Evolutionary conservation across 2,797 vertebrate species (phyloP).

Genomic region (Steatocranus sp.): DNA sequence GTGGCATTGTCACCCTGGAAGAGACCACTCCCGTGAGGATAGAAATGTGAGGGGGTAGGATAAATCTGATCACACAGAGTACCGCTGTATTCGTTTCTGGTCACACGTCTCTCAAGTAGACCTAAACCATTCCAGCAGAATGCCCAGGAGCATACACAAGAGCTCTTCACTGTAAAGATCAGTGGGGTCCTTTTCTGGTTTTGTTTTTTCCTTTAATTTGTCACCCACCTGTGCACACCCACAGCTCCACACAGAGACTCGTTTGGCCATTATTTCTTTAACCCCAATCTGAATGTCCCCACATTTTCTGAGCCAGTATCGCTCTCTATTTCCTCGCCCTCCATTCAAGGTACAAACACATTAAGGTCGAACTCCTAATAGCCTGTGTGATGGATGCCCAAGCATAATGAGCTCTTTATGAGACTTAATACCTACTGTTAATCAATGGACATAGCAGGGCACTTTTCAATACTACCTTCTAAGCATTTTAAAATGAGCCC

Average conservation of each 20-base stretch:
- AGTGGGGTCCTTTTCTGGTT: background rate
- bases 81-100: background rate
- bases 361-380: slow-evolving; percentile 77
- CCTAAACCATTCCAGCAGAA: background rate
- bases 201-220: background rate
- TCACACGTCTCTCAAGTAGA: background rate
- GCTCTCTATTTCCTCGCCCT: slow-evolving; percentile 43
- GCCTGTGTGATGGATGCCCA: slow-evolving; percentile 79
- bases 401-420: slow-evolving; percentile 88
- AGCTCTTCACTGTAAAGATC: background rate
- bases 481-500: slow-evolving; percentile 88
- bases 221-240: background rate
- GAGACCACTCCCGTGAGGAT: background rate
- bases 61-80: background rate
- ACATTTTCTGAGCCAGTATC: slow-evolving; percentile 30
- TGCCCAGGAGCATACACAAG: background rate
- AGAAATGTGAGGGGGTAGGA: background rate
- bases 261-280: slow-evolving; percentile 18
- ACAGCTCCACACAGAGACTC: background rate
- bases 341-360: slow-evolving; percentile 67
- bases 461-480: slow-evolving; percentile 87
- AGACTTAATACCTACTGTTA: slow-evolving; percentile 91
- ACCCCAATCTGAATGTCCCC: slow-evolving; percentile 33
- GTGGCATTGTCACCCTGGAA: background rate
- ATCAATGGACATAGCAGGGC: slow-evolving; percentile 88